Base-by-base conservation (phyloP, 1,140 invertebrate genomes). In the Tetramorium simillimum region DNA sequence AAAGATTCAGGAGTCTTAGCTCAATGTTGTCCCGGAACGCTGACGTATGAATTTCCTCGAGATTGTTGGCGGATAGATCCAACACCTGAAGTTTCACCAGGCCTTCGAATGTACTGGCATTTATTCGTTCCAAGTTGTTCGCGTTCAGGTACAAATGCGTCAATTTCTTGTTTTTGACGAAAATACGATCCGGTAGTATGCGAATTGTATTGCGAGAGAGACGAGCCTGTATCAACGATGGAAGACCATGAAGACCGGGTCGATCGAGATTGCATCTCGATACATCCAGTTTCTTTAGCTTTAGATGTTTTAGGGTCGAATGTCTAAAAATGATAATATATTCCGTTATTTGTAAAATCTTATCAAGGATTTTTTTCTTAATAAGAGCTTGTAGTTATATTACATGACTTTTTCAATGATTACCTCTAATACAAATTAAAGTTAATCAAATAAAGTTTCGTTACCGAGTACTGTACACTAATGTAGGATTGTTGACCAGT, bases 201-300 rank as follows among this genome's bases (percentile, higher is more conserved):
- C 95, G 93, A 49, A 97, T 95, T 84, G 96, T 94, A 84, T 97
- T 97, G 3, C 96, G 95, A 16, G 96, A 96, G 28, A 97, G 91
- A 56, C 96, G 94, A 14, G 96, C 95, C 72, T 95, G 95, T 28
- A 94, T 95, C 9, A 97, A 90, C 88, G 95, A 95, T 16, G 96
- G 96, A 70, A 97, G 94, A n/a, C 96, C 96, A 65, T 95, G 95
- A 2, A 96, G 89, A 85, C 96, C 96, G 3, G 97, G 95, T 67
- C 95, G 93, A 86, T 97, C 96, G 53, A 97, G 93, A 90, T 96
- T 97, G 90, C 97, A 97, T 67, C 95, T 95, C 2, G 97, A 96
- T 5, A 96, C 95, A 88, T 97, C 97, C 53, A 97, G 90, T 67
- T 93, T 95, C 60, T 94, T 95, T 16, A 97, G 88, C 14, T 93